Evolutionary conservation across 2,888 invertebrate genomes (phyloP), one percentile per base, ranked within the genome.

Genomic region (Lasioglossum malachurum): DNA sequence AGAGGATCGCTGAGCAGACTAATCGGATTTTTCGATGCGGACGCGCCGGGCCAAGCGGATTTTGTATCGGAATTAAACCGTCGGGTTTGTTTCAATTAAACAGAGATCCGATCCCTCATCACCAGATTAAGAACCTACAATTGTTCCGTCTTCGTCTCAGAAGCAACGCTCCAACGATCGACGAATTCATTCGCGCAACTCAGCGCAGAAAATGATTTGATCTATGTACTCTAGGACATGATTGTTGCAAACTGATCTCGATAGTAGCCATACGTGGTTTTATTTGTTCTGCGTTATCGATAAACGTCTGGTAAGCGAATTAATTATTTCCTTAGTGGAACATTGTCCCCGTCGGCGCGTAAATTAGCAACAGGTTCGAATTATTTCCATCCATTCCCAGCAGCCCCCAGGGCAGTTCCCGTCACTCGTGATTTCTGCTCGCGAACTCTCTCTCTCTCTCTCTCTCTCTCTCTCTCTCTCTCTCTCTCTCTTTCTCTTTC

Each of bases 21-120:
- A 87, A 86, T 86, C 86, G 81, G 82, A 82, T 84, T 84, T 77
- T 84, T 67, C 78, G 80, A 74, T 64, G 27, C 74, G 69, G 8
- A 67, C 67, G 67, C 67, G 67, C 19, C 35, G 19, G 44, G 46
- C 35, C 72, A 78, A 69, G 69, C 41, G 73, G 82, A 82, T 86
- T 86, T 44, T 57, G 77, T 71, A 80, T 78, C 41, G 46, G 23
- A 60, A 46, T 67, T 67, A 67, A 67, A 67, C 67, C 10, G 10
- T n/a, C 16, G 19, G 14, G 53, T 60, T 75, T 57, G 57, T 67
- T 67, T 67, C 67, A 67, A 67, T 67, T 67, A 67, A 67, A 67
- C 67, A 67, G 67, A 35, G 35, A 67, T 8, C 67, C 67, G 16
- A 19, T 1, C 31, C 19, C 35, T 67, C 67, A 10, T 67, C 35